Conservation (phyloP, 2,797 vertebrate genomes). For the Cephalopachus bancanus region DNA sequence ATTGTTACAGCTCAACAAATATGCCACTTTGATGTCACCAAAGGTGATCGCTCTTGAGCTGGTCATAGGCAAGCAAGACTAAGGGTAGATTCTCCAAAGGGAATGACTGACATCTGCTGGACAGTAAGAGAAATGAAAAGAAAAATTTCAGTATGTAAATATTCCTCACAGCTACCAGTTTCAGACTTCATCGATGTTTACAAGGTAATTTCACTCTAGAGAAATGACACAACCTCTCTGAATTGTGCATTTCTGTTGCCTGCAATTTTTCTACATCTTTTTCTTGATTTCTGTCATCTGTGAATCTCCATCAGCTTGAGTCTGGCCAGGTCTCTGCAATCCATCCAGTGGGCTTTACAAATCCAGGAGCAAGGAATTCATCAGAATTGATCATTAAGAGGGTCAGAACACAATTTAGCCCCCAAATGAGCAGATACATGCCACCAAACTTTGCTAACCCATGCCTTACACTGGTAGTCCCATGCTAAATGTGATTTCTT, state of each 20-base stretch:
- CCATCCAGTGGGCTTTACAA: neutral
- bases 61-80: neutral
- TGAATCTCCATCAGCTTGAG: neutral
- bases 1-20: constrained; percentile 6
- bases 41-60: neutral
- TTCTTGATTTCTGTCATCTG: neutral
- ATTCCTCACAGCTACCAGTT: neutral
- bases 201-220: neutral
- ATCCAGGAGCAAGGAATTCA: neutral
- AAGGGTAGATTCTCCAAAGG: constrained; percentile 47
- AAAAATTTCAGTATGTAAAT: neutral
- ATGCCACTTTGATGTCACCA: constrained; percentile 25
- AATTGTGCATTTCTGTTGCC: neutral
- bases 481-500: neutral
- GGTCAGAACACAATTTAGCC: neutral
- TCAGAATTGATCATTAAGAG: neutral
- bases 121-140: neutral
- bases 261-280: neutral
- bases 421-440: neutral
- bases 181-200: neutral
- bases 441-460: neutral
- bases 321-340: neutral
- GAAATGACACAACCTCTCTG: neutral
- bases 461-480: neutral
- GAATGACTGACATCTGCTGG: constrained; percentile 88